Conservation (phyloP, 2,888 invertebrate genomes). For the Dolichopus griseipennis region DNA sequence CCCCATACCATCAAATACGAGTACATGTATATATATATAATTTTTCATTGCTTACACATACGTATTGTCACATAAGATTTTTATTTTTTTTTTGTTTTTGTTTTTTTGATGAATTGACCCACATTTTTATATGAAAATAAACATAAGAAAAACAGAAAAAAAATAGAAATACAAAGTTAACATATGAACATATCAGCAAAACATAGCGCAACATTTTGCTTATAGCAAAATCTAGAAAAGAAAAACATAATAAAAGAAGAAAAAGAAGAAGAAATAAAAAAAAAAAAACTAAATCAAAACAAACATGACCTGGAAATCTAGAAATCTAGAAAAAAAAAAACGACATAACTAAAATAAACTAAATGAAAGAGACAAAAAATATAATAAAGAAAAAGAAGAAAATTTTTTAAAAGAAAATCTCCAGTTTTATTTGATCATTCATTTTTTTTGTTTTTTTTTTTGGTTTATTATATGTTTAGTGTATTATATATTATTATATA, state of each 20-base stretch:
- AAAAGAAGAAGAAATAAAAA: not conserved
- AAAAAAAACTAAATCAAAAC: not conserved
- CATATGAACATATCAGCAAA: not conserved
- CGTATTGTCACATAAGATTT: too few species aligned
- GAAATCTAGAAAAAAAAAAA: not conserved
- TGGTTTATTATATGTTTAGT: too few species aligned
- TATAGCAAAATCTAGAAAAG: not conserved
- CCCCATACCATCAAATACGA: too few species aligned
- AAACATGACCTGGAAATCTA: conserved; percentile 3
- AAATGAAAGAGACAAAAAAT: not conserved
- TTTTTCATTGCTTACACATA: too few species aligned
- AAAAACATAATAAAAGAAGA: not conserved
- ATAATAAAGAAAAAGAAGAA: too few species aligned
- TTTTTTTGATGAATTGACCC: not conserved
- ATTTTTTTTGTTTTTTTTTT: too few species aligned
- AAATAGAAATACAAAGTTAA: not conserved
- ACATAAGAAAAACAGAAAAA: not conserved
- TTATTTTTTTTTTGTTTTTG: not conserved
- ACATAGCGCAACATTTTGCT: too few species aligned
- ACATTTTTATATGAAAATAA: not conserved
- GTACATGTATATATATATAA: too few species aligned
- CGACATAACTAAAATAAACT: not conserved
- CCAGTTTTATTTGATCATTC: too few species aligned
- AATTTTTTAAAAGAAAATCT: too few species aligned
- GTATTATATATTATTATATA: too few species aligned